Conservation (phyloP, 1,140 invertebrate genomes). For the Formica exsecta region DNA sequence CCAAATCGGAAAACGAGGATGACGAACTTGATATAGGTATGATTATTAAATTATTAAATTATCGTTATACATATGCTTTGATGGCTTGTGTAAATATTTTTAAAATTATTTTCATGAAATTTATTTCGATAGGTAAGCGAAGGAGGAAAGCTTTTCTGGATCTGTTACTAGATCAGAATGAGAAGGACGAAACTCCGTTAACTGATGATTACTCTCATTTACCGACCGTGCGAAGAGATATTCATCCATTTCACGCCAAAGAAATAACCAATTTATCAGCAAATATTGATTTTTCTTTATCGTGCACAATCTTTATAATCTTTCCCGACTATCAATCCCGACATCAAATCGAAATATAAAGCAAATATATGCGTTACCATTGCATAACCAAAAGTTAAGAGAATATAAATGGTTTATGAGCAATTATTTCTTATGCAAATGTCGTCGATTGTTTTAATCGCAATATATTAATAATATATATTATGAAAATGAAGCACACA, state of each 20-base stretch:
- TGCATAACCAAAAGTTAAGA: too few species aligned
- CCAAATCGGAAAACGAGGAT: not conserved
- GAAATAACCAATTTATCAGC: not conserved
- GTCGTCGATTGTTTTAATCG: too few species aligned
- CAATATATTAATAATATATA: too few species aligned
- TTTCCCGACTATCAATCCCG: too few species aligned
- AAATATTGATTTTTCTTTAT: not conserved
- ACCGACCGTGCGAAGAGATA: too few species aligned
- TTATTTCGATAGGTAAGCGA: constrained; percentile 77
- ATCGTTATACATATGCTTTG: not conserved
- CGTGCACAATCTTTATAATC: too few species aligned
- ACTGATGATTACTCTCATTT: constrained; percentile 84
- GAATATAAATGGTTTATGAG: too few species aligned
- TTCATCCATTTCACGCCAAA: too few species aligned
- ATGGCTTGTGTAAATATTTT: not conserved
- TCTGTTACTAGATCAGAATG: constrained; percentile 89
- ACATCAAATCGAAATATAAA: too few species aligned
- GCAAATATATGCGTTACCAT: too few species aligned
- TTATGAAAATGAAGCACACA: too few species aligned
- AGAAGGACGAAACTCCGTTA: constrained; percentile 86
- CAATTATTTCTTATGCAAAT: too few species aligned
- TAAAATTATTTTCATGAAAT: constrained; percentile 5
- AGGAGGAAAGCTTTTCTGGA: constrained; percentile 90
- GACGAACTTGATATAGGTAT: constrained; percentile 21
- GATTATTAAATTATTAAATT: constrained; percentile 20